Conservation (phyloP, 2,113 vertebrate genomes). For the Numenius arquata region DNA sequence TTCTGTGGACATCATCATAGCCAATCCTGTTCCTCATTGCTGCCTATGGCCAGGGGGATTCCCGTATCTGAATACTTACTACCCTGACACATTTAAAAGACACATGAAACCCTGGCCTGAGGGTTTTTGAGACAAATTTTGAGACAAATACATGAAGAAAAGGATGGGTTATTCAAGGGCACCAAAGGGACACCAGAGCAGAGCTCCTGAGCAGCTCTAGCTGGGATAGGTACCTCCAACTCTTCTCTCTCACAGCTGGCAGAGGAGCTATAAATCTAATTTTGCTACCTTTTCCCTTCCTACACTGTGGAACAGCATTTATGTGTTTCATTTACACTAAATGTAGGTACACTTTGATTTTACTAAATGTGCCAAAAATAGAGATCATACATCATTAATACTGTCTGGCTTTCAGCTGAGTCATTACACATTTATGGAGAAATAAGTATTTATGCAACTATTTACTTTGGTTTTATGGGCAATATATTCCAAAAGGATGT, state of each 20-base stretch:
- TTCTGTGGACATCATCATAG: background rate
- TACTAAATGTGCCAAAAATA: constrained; percentile 8
- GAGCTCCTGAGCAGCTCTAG: background rate
- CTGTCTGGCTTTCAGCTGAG: background rate
- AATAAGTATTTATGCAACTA: background rate
- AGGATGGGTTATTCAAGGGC: background rate
- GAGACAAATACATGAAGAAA: background rate
- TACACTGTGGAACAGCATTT: background rate
- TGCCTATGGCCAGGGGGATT: background rate
- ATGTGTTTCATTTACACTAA: background rate
- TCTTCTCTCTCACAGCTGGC: background rate
- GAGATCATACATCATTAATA: background rate
- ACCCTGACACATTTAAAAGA: background rate
- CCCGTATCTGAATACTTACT: background rate
- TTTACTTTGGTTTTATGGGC: background rate
- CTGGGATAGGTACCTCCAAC: background rate
- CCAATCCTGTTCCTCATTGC: background rate
- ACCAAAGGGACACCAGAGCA: background rate
- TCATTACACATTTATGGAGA: background rate
- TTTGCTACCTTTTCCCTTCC: background rate
- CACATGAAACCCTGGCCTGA: background rate
- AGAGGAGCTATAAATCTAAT: background rate
- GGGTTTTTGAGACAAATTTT: background rate
- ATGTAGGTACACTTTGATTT: background rate
- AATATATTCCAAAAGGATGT: background rate